Evolutionary conservation across 2,113 vertebrate species (phyloP).

Genomic region (Himantopus leucocephalus): DNA sequence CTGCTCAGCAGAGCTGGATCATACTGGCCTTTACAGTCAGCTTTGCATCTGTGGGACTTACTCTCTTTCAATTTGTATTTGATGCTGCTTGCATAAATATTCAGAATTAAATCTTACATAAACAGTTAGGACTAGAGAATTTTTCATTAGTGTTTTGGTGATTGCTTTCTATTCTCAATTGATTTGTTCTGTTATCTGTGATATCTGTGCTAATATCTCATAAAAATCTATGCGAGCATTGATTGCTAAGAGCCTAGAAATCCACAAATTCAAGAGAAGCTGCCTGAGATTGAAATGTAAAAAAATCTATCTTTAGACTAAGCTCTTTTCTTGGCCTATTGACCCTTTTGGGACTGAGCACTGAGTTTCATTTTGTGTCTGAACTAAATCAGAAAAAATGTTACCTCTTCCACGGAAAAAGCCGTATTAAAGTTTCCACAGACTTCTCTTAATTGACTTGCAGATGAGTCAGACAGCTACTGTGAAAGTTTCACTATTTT

Average conservation of each 20-base stretch:
- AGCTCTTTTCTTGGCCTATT: not conserved
- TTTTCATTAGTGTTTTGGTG: not conserved
- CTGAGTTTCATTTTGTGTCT: not conserved
- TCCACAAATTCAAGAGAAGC: not conserved
- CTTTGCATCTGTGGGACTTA: not conserved
- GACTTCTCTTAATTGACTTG: not conserved
- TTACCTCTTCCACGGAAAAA: not conserved
- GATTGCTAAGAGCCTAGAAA: not conserved
- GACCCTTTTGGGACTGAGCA: not conserved
- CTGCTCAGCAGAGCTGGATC: not conserved
- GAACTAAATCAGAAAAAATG: not conserved
- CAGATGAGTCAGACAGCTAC: not conserved
- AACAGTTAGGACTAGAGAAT: not conserved
- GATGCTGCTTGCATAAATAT: not conserved
- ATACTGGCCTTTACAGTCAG: not conserved
- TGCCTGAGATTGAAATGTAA: not conserved
- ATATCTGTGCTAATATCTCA: not conserved
- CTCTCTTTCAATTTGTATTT: not conserved
- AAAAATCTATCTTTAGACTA: not conserved
- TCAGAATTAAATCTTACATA: not conserved
- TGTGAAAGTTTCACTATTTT: not conserved
- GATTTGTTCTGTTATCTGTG: not conserved
- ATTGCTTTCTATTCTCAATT: not conserved
- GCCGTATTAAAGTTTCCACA: not conserved
- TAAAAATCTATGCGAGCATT: not conserved